Evolutionary conservation across 2,797 vertebrate species (phyloP).

Genomic region (Holocentrus rufus): DNA sequence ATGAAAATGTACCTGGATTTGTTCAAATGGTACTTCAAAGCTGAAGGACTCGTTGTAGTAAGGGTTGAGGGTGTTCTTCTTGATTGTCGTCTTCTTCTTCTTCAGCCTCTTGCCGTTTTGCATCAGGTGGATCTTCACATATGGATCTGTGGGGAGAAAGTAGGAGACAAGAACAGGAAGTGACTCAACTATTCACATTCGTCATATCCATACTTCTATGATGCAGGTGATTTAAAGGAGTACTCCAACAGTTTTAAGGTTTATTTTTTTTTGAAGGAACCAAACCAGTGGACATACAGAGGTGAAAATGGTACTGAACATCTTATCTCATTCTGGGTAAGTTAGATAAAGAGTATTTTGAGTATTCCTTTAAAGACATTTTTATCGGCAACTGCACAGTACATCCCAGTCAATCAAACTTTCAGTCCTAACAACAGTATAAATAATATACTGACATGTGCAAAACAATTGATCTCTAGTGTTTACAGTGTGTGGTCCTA

Average conservation of each 20-base stretch:
- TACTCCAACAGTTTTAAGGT: too few species aligned
- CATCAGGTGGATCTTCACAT: slow-evolving; percentile 99
- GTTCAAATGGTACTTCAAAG: slow-evolving; percentile 99
- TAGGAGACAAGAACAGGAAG: not conserved
- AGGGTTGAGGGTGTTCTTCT: slow-evolving; percentile 99
- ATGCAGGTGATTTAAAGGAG: not conserved
- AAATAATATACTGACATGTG: not conserved
- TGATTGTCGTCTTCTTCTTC: slow-evolving; percentile 99
- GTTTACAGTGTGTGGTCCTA: not conserved
- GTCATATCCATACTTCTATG: not conserved
- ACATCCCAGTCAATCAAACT: not conserved
- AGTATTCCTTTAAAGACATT: not conserved
- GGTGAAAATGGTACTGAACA: too few species aligned
- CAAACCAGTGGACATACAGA: too few species aligned
- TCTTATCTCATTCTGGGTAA: too few species aligned
- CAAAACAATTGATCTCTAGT: not conserved
- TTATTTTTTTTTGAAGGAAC: too few species aligned
- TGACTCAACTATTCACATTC: not conserved
- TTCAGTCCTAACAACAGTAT: too few species aligned
- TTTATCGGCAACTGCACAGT: not conserved
- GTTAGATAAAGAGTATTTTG: not conserved
- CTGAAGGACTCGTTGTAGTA: slow-evolving; percentile 99
- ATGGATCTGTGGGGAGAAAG: slow-evolving; percentile 87
- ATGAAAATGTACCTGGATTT: slow-evolving; percentile 93
- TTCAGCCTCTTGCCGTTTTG: slow-evolving; percentile 99